These are phyloP conservation scores for Rattus norvegicus DNA, from an alignment of 2,113 vertebrate genomes.

Conservation along the genomic window DNA sequence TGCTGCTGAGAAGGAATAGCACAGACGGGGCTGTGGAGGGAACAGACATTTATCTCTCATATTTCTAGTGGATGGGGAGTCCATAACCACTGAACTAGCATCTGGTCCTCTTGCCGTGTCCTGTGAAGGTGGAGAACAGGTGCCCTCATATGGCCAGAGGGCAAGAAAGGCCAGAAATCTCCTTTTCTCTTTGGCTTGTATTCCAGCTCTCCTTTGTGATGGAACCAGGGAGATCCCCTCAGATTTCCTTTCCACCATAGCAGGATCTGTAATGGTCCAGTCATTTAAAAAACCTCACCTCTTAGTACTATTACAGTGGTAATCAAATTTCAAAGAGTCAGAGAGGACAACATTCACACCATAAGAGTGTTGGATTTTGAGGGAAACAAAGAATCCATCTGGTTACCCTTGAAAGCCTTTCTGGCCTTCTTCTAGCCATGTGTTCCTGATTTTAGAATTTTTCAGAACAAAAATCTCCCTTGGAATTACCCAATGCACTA, in stretches of 20 bases:
- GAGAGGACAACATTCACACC: background rate
- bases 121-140: background rate
- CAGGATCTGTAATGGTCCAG: background rate
- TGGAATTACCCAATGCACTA: background rate
- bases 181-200: background rate
- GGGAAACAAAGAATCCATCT: background rate
- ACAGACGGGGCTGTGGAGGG: background rate
- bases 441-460: background rate
- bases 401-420: background rate
- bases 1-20: background rate
- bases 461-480: background rate
- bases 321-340: background rate
- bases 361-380: background rate
- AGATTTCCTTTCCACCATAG: fast-evolving
- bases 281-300: background rate
- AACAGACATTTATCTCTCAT: background rate
- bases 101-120: background rate
- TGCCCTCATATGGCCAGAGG: background rate
- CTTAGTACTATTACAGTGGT: no score
- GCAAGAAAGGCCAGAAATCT: background rate
- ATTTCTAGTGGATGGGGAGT: background rate
- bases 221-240: background rate
- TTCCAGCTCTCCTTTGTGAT: background rate
- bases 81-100: no score
- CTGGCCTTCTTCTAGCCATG: background rate